Conservation (phyloP, 2,113 vertebrate genomes). For the Mystacornis crossleyi region DNA sequence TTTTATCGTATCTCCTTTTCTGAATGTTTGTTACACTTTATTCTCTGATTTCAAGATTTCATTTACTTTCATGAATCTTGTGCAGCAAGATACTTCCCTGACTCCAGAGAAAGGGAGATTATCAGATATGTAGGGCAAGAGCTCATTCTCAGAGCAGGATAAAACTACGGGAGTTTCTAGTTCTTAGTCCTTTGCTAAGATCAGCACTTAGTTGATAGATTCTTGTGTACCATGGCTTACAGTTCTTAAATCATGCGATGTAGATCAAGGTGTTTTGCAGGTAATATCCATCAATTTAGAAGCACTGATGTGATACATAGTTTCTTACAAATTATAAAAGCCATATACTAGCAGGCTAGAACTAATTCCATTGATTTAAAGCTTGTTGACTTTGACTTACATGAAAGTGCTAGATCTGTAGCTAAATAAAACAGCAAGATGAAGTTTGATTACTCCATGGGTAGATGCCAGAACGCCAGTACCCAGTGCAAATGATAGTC, state of each 20-base stretch:
- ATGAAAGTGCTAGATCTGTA: neutral
- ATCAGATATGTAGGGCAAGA: neutral
- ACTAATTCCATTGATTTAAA: neutral
- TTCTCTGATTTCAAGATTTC: neutral
- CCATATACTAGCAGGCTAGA: neutral
- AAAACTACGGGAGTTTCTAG: neutral
- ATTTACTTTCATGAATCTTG: neutral
- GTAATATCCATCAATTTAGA: neutral
- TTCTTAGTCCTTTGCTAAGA: neutral
- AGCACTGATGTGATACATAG: neutral
- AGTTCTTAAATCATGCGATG: neutral
- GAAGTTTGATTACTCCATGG: neutral
- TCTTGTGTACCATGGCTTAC: neutral
- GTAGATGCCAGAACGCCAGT: neutral
- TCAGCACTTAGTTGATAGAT: neutral
- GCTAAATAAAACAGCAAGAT: neutral
- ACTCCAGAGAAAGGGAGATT: neutral
- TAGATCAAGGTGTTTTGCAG: neutral
- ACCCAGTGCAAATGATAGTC: neutral
- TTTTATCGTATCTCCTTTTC: neutral
- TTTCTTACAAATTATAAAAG: neutral
- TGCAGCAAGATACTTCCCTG: neutral
- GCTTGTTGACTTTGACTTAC: neutral
- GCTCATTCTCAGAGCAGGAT: neutral
- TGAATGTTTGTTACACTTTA: neutral